Evolutionary conservation across 2,797 vertebrate species (phyloP).

Genomic region (Podargus strigoides): DNA sequence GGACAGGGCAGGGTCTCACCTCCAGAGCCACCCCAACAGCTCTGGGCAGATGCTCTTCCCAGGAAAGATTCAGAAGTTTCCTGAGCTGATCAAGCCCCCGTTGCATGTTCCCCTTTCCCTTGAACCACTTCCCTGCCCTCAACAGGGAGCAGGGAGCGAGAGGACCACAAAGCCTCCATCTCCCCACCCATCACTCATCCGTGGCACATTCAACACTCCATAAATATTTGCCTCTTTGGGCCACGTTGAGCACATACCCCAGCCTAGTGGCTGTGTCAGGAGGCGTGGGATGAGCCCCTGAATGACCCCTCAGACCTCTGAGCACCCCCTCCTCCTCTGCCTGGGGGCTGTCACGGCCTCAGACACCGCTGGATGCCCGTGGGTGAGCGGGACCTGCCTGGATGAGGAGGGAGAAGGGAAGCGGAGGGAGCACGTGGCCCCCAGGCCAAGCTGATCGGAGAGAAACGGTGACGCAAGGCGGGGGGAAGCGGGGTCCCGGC

Average conservation of each 20-base stretch:
- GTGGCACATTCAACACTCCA: neutral
- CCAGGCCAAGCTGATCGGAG: neutral
- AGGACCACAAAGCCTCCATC: neutral
- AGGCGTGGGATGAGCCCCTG: neutral
- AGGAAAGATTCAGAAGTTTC: neutral
- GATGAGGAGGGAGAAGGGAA: neutral
- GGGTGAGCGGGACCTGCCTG: no score
- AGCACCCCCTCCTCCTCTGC: neutral
- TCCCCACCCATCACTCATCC: neutral
- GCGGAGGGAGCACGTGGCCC: no score
- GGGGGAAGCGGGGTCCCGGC: slow-evolving; percentile 29
- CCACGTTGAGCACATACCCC: neutral
- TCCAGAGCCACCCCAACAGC: neutral
- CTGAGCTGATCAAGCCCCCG: neutral
- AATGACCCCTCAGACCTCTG: neutral
- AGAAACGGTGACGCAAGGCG: neutral
- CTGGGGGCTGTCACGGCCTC: neutral
- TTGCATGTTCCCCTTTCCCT: rapidly evolving
- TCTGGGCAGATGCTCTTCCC: neutral
- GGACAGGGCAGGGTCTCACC: rapidly evolving
- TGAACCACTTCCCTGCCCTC: neutral
- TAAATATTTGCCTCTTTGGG: neutral
- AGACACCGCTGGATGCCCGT: rapidly evolving
- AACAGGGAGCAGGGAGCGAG: rapidly evolving
- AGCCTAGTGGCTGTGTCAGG: neutral